Base-by-base conservation (phyloP, 2,888 invertebrate species). In the Dicranocentrus wangi region DNA sequence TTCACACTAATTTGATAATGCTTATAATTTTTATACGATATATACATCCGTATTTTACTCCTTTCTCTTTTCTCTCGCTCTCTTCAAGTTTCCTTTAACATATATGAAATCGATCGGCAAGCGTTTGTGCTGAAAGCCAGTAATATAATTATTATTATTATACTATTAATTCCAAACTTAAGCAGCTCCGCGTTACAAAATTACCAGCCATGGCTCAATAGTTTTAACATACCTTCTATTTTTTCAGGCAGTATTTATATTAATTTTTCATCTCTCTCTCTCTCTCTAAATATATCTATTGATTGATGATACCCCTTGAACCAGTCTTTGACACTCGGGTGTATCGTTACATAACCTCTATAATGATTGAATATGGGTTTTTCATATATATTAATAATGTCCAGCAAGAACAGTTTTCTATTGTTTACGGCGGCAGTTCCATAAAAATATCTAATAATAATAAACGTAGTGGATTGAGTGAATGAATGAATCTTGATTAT, bases 321-420 rank as follows among this genome's bases (percentile, higher is more conserved):
- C 78, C 78, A 79, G 78, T 79, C 66, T 71, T 71, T 63, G 71
- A 79, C 78, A 79, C 78, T 79, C 65, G 78, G 77, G 77, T 77
- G 17, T 55, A 47, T 25, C 10, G 23, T n/a, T n/a, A n/a, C n/a
- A n/a, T n/a, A n/a, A n/a, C n/a, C n/a, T 58, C 21, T 23, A 23
- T 55, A n/a, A 25, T 58, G 23, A n/a, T 58, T 58, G 58, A 21
- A 39, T 13, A 7, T 7, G 39, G 39, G 13, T 8, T 39, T 39
- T 39, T 39, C 8, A 32, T 32, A 32, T 32, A 32, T 32, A 21
- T 23, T 19, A 21, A 23, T 23, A 19, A 21, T 2, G 15, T n/a
- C n/a, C 10, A 47, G 47, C 47, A 47, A 47, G n/a, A 47, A 47
- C 5, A 39, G 39, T n/a, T 15, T 10, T 10, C n/a, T 15, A 47